phyloP scores from a whole-genome alignment of 2,113 vertebrate genomes.

The Corythornis madagascariensis region DNA sequence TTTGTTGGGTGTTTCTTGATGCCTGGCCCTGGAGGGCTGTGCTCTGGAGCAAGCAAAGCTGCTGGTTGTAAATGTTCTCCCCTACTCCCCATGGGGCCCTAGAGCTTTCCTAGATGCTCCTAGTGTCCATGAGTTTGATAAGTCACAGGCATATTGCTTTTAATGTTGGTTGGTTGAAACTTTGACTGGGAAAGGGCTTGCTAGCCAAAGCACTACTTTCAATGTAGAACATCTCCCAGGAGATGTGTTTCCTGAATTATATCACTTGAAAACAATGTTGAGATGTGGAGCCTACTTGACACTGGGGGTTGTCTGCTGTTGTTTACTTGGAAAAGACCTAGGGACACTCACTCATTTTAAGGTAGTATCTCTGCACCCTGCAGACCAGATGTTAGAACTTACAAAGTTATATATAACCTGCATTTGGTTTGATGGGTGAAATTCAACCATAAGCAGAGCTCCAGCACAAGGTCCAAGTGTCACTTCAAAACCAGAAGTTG shows the following conservation, averaged over 20 bases:
- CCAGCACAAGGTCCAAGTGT: slow-evolving; percentile 24
- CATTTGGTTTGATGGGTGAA: background rate
- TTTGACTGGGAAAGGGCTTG: background rate
- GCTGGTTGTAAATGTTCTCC: background rate
- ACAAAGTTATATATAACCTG: background rate
- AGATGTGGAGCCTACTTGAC: background rate
- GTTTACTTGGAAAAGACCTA: background rate
- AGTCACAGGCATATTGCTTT: background rate
- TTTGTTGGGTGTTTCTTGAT: background rate
- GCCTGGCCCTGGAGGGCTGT: background rate
- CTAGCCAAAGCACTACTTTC: background rate
- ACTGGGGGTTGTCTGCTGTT: background rate
- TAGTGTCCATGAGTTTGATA: background rate
- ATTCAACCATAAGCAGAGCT: slow-evolving; percentile 25
- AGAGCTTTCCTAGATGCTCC: background rate
- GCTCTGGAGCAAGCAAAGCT: background rate
- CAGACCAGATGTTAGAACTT: background rate
- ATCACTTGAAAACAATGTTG: background rate
- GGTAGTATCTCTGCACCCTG: background rate
- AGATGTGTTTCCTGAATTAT: background rate
- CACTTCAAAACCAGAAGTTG: background rate
- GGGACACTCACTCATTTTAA: background rate
- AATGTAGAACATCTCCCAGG: background rate
- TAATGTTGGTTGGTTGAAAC: background rate
- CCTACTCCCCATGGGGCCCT: fast-evolving